phyloP scores from a whole-genome alignment of 2,113 vertebrate species.

The Cathartes aura region DNA sequence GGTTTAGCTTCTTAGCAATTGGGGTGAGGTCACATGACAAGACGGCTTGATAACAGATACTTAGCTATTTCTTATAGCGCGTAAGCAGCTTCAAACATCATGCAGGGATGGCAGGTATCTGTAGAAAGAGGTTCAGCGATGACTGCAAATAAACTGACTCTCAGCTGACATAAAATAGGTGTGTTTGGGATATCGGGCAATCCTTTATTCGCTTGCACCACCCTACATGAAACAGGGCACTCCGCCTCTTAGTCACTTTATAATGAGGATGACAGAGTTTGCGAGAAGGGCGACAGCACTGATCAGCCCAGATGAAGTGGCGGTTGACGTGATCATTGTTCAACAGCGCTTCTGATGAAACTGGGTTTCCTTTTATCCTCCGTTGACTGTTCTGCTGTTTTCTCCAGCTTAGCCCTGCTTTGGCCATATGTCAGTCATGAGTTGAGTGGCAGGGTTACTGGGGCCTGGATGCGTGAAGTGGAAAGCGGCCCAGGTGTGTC shows the following conservation, averaged over 20 bases:
- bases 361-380: background rate
- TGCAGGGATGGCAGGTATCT: background rate
- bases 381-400: background rate
- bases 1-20: constrained; percentile 9
- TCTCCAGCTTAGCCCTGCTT: background rate
- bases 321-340: accelerated
- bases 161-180: background rate
- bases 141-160: background rate
- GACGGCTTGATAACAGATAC: background rate
- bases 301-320: background rate
- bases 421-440: accelerated
- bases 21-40: background rate
- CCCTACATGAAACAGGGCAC: background rate
- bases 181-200: background rate
- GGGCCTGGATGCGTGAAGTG: background rate
- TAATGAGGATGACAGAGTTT: background rate
- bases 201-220: background rate
- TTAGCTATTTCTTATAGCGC: background rate
- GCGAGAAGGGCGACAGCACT: background rate
- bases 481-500: accelerated
- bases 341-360: accelerated
- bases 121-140: background rate
- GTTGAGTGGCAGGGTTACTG: background rate
- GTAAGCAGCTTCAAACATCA: background rate
- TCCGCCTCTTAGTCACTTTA: background rate